Conservation (phyloP, 2,113 vertebrate species). For the Sclerurus mexicanus region DNA sequence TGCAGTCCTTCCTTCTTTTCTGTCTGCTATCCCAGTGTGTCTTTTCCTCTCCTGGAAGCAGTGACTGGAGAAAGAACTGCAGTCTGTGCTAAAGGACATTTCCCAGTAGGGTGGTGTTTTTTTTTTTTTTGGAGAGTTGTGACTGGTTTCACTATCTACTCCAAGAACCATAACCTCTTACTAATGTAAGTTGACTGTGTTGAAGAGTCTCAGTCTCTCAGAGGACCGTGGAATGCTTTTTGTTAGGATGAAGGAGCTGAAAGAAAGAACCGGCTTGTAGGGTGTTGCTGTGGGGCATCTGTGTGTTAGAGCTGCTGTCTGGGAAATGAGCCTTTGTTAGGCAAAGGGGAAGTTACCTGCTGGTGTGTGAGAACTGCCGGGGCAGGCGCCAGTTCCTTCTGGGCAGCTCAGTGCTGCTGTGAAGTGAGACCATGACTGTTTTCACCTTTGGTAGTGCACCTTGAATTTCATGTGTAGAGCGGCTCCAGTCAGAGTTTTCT, state of each 20-base stretch:
- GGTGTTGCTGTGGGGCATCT: neutral
- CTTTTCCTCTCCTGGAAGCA: neutral
- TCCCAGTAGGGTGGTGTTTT: neutral
- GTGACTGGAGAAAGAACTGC: neutral
- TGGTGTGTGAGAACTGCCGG: neutral
- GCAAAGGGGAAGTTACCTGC: neutral
- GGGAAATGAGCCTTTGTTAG: neutral
- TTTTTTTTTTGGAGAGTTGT: neutral
- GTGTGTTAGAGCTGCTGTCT: neutral
- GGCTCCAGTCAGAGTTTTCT: neutral
- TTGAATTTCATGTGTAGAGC: neutral
- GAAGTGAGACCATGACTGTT: neutral
- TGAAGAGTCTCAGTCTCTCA: neutral
- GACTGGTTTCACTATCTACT: neutral
- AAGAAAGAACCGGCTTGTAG: neutral
- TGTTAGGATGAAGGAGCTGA: neutral
- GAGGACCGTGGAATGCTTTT: neutral
- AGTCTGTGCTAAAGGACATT: neutral
- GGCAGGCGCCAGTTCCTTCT: neutral
- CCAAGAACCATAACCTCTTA: neutral
- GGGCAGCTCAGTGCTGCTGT: neutral
- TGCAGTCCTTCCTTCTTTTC: neutral
- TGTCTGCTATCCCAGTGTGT: rapidly evolving
- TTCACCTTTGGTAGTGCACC: neutral
- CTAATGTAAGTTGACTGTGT: neutral